These are phyloP conservation scores for Piprites chloris DNA, from an alignment of 2,113 vertebrate genomes.

Conservation along the genomic window DNA sequence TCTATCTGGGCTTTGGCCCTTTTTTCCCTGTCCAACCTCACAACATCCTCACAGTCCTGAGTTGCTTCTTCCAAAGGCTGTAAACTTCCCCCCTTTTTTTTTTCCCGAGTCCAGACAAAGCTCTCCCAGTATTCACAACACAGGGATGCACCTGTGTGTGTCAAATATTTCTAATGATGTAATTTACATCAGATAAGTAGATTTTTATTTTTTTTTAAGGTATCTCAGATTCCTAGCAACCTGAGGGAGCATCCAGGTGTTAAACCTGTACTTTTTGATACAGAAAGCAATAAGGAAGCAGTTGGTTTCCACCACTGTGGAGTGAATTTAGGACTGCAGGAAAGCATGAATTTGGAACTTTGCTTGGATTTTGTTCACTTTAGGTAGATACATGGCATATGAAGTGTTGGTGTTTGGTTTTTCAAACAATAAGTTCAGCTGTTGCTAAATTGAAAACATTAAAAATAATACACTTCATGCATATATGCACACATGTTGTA, in stretches of 20 bases:
- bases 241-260: not conserved
- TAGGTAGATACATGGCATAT: not conserved
- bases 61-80: not conserved
- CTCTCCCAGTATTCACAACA: not conserved
- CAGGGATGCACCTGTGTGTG: not conserved
- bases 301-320: not conserved
- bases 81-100: not conserved
- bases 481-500: not conserved
- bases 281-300: not conserved
- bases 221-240: not conserved
- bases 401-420: not conserved
- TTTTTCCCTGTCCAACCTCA: not conserved
- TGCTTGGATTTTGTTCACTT: not conserved
- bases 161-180: not conserved
- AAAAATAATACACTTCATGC: slow-evolving; percentile 29
- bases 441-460: slow-evolving; percentile 17
- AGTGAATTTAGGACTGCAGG: not conserved
- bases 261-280: not conserved
- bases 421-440: slow-evolving; percentile 20
- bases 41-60: not conserved
- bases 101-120: not conserved
- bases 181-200: not conserved
- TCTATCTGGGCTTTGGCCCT: not conserved
- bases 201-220: not conserved
- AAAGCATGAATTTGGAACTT: not conserved